Evolutionary conservation across 2,113 vertebrate genomes (phyloP), one percentile per base, ranked within the genome.

Genomic region (Paracanthobrama guichenoti): DNA sequence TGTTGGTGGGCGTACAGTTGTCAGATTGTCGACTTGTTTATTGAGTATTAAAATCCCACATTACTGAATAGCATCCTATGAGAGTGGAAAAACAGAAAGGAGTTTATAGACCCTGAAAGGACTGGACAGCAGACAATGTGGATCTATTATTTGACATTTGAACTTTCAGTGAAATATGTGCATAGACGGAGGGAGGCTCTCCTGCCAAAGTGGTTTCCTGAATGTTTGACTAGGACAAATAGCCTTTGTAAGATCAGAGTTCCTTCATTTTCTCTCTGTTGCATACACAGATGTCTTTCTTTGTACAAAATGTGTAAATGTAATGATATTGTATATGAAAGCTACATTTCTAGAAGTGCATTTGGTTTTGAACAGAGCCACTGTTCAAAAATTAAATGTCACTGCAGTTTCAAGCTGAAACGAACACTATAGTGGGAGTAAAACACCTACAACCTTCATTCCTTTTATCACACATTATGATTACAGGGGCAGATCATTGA

Each of bases 11-110:
- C 12, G 20, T 81, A 59, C 2, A 69, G 44, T 85, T 69, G 81
- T 83, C 86, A 87, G 82, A 86, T 87, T 82, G 74, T 72, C 86
- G 88, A 79, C 48, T 85, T 78, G 73, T 85, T 85, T 87, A 87
- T 72, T 46, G 53, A 85, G 79, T 26, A 16, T 64, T 77, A 20
- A 44, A 83, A 44, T 31, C 42, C 62, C 62, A 62, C 82, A 26
- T 20, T 79, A 50, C 74, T 85, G 66, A 87, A 73, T 74, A 12
- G 35, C 22, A 26, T 81, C 35, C 72, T 79, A 35, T 44, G 59
- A 66, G 46, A 57, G 71, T 85, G 79, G 84, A 81, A 81, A 79
- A 66, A 7, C 24, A 31, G 59, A 59, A 48, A 44, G 20, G 20
- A 22, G 69, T 85, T 78, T 62, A 84, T 67, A 73, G 53, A 59